Percentiles rank a stretch among this genome's conserved stretches.
Conservation (phyloP, 64 coral and sea anemone species). For the Dendronephthya gigantea region DNA sequence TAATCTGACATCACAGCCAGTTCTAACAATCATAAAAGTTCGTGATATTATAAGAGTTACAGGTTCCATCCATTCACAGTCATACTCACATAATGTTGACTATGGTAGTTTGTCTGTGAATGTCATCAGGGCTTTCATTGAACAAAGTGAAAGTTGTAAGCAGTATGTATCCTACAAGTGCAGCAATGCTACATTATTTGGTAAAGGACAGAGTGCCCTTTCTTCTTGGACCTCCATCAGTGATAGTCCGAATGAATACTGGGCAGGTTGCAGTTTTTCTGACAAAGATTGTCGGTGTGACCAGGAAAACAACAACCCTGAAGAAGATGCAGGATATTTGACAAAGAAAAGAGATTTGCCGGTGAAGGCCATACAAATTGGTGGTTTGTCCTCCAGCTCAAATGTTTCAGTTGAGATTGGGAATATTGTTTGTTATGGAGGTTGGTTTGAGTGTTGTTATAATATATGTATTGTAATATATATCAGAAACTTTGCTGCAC, state of each 20-base stretch:
- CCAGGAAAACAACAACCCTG: background rate
- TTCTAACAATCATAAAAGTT: background rate
- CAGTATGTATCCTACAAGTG: background rate
- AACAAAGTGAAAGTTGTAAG: slow-evolving; percentile 1
- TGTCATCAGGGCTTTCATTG: background rate
- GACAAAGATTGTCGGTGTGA: background rate
- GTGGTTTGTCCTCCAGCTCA: background rate
- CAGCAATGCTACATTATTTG: background rate
- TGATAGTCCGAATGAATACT: background rate
- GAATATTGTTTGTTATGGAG: slow-evolving; percentile 3
- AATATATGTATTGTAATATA: background rate
- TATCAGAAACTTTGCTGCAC: no score
- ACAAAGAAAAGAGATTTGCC: background rate
- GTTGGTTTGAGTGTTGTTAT: background rate
- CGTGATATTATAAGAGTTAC: background rate
- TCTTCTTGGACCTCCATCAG: background rate
- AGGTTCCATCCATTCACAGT: background rate
- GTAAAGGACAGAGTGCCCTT: background rate
- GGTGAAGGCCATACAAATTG: background rate
- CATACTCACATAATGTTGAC: background rate
- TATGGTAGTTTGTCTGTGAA: background rate
- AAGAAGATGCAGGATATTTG: background rate
- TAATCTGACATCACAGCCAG: background rate
- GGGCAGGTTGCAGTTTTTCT: background rate
- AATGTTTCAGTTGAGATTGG: background rate